Evolutionary conservation across 2,797 vertebrate species (phyloP).

Genomic region (Agapornis canus): DNA sequence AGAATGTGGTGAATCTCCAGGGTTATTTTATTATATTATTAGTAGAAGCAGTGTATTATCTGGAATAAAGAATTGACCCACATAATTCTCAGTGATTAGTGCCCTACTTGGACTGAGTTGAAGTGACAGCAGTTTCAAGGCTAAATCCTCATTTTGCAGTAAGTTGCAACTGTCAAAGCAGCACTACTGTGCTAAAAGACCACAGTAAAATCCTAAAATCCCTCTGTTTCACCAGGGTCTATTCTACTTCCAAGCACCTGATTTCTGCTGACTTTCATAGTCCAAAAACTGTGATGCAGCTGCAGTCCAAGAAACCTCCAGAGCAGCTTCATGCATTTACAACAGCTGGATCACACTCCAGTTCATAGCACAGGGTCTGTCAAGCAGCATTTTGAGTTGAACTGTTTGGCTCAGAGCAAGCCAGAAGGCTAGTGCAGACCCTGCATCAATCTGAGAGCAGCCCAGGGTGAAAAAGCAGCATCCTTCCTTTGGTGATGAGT

Average conservation of each 20-base stretch:
- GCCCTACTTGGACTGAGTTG: conserved; percentile 47
- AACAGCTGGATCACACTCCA: not conserved
- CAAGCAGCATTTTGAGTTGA: not conserved
- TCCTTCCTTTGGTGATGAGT: not conserved
- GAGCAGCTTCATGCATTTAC: not conserved
- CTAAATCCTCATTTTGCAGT: not conserved
- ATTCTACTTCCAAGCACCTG: not conserved
- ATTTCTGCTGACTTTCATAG: not conserved
- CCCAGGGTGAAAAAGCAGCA: not conserved
- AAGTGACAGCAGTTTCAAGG: conserved; percentile 36
- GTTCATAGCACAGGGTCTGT: fast-evolving
- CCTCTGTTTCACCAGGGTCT: not conserved
- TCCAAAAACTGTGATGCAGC: not conserved
- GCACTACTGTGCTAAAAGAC: not conserved
- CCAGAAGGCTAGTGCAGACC: not conserved
- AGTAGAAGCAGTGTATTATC: not conserved
- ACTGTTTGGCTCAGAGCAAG: not conserved
- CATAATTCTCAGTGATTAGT: conserved; percentile 52
- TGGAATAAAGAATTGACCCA: conserved; percentile 52
- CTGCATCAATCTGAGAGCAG: not conserved
- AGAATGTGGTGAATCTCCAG: not conserved
- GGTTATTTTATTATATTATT: conserved; percentile 10
- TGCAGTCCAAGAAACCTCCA: not conserved
- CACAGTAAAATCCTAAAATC: conserved; percentile 50
- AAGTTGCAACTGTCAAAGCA: conserved; percentile 19